Percentiles rank a stretch among this genome's conserved stretches.
phyloP scores from a whole-genome alignment of 2,113 vertebrate genomes.

The Proteles cristata region DNA sequence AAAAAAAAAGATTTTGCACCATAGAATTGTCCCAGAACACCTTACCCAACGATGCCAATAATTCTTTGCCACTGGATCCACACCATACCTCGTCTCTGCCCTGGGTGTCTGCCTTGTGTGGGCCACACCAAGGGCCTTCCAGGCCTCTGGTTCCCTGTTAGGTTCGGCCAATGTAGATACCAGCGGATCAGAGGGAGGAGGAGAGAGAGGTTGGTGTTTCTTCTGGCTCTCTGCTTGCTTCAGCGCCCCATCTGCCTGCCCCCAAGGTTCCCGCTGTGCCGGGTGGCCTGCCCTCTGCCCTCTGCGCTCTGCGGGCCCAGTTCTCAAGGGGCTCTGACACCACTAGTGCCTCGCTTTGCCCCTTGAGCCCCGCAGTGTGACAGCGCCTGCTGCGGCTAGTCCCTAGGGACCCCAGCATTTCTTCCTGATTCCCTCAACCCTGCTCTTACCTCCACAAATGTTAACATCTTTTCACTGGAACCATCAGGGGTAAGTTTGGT shows the following conservation, averaged over 20 bases:
- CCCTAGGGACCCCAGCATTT: background rate
- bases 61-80: background rate
- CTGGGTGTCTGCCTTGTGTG: background rate
- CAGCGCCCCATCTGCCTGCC: background rate
- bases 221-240: background rate
- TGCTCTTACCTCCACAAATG: background rate
- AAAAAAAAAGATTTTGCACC: background rate
- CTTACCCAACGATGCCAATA: background rate
- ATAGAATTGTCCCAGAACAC: background rate
- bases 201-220: background rate
- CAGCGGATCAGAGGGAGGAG: background rate
- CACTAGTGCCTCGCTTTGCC: fast-evolving
- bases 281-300: background rate
- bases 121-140: background rate
- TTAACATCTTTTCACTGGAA: background rate
- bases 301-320: fast-evolving
- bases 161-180: background rate
- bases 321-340: background rate
- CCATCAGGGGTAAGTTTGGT: background rate
- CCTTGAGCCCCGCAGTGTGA: background rate
- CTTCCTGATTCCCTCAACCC: background rate
- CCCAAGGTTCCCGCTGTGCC: background rate
- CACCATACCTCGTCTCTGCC: background rate
- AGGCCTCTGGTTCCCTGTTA: background rate
- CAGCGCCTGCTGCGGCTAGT: fast-evolving